Percentiles rank a stretch among this genome's conserved stretches.
These are phyloP conservation scores for Sesia bembeciformis DNA, from an alignment of 2,888 invertebrate species.

Conservation along the genomic window DNA sequence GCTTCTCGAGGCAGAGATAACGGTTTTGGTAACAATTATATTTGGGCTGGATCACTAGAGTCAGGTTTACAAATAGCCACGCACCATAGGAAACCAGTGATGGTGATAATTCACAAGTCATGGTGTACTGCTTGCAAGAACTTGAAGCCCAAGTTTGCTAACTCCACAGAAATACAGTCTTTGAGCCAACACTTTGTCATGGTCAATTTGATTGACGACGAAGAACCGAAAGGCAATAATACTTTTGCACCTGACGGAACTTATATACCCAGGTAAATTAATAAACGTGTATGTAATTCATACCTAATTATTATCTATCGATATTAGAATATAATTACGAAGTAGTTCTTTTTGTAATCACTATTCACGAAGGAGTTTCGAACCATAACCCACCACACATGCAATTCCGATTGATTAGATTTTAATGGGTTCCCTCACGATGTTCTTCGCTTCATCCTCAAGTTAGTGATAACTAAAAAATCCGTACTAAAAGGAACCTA, in stretches of 20 bases:
- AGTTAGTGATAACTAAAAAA: no score
- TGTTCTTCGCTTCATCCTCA: no score
- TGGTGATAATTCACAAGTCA: conserved; percentile 79
- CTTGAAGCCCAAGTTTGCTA: conserved; percentile 76
- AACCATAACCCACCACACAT: no score
- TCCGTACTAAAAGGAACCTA: no score
- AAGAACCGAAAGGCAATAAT: conserved; percentile 57
- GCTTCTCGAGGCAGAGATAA: conserved; percentile 37
- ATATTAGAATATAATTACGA: no score
- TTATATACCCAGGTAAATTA: conserved; percentile 75
- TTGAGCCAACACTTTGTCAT: conserved; percentile 78
- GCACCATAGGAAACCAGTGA: conserved; percentile 72
- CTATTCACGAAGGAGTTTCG: no score
- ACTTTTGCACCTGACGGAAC: conserved; percentile 77
- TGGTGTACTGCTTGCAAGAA: conserved; percentile 80
- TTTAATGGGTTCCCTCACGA: no score
- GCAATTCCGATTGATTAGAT: no score
- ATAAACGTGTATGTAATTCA: no score
- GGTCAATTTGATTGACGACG: conserved; percentile 77
- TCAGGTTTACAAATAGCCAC: conserved; percentile 53
- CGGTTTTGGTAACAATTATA: conserved; percentile 55
- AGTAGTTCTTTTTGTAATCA: no score
- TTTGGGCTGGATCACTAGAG: conserved; percentile 63
- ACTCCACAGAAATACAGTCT: conserved; percentile 66
- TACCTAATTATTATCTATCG: no score